Conservation (phyloP, 2,888 invertebrate genomes). For the Nebria brevicollis region DNA sequence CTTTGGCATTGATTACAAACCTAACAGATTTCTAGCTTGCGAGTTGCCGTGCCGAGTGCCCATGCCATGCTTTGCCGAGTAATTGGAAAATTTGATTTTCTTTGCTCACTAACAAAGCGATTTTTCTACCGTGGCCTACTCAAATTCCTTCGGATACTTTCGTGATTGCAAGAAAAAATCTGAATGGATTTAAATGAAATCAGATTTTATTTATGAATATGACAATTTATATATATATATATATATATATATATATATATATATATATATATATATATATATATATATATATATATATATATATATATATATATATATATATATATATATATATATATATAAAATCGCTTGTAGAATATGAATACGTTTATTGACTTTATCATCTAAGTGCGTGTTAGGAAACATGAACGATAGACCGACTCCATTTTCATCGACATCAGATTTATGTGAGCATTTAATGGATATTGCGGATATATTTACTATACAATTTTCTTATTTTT, state of each 20-base stretch:
- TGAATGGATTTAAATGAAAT: slow-evolving; percentile 1
- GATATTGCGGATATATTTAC: not conserved
- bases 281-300: no score
- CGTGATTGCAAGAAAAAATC: not conserved
- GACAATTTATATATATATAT: no score
- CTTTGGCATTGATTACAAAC: slow-evolving; percentile 27
- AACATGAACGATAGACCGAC: not conserved
- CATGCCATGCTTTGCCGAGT: slow-evolving; percentile 17
- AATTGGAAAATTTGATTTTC: slow-evolving; percentile 42
- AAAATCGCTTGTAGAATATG: no score
- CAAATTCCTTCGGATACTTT: slow-evolving; percentile 26
- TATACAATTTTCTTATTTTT: not conserved
- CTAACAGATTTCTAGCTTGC: not conserved
- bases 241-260: no score
- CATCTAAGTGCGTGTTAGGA: no score
- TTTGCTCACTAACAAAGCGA: slow-evolving; percentile 36
- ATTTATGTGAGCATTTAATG: not conserved
- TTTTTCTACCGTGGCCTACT: slow-evolving; percentile 22
- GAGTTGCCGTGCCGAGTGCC: slow-evolving; percentile 14
- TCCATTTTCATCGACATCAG: not conserved
- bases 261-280: no score
- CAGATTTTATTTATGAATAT: not conserved
- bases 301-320: no score
- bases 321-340: no score
- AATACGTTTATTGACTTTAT: no score